Evolutionary conservation across 2,888 invertebrate genomes (phyloP), one percentile per base, ranked within the genome.

Genomic region (Orthosia gracilis): DNA sequence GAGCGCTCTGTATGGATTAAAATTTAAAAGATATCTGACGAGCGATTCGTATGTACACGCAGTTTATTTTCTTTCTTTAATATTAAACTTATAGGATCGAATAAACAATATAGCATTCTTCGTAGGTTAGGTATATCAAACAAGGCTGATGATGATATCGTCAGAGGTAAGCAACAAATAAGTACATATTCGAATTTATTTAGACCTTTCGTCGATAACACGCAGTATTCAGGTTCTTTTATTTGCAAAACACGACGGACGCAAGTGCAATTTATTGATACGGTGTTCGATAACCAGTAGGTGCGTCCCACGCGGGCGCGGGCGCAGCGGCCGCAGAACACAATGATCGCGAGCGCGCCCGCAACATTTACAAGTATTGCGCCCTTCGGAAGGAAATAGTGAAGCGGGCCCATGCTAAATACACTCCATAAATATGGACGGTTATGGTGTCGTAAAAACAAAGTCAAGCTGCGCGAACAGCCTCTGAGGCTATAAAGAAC

Each of bases 241-340:
- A 94, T 94, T 95, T 94, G 91, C 91, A 86, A 91, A 91, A 94
- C 93, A 94, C 92, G 93, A 93, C 92, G 88, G 92, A 93, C 92
- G 92, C 94, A 94, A 94, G 94, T 94, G 93, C 94, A 96, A 96
- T 96, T 96, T 96, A 96, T 96, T 95, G 95, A 94, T 94, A 92
- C 94, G 90, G 94, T 92, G 91, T 91, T 91, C 93, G 96, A 96
- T 96, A 96, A 91, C 93, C 95, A 94, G 95, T 94, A 95, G 95
- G 92, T 91, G 89, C 95, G 87, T 87, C 95, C 95, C 95, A 96
- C 96, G 96, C 95, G 89, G 87, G 89, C 85, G 87, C 87, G 69
- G 85, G 84, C 78, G 75, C 80, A 83, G 86, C 90, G 70, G 62
- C 78, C 79, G 69, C 65, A 73, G 72, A 83, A 79, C 76, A 91